These are phyloP conservation scores for Podotricha telesiphe DNA, from an alignment of 2,888 invertebrate genomes.

Conservation along the genomic window DNA sequence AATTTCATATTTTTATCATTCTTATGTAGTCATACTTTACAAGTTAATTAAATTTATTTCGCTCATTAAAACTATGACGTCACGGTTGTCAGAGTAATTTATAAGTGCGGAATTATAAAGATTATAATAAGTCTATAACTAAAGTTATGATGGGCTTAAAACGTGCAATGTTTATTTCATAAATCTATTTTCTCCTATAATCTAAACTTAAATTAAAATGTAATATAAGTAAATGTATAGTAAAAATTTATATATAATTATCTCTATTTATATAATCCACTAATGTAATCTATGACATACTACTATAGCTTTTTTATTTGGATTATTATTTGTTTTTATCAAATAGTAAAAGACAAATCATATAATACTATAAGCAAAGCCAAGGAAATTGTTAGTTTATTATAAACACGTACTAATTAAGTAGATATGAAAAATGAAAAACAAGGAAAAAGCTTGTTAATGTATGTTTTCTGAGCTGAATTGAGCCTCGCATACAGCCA, in stretches of 20 bases:
- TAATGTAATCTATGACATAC: background rate
- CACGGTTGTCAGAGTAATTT: constrained; percentile 26
- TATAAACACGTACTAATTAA: constrained; percentile 42
- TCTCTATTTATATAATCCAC: background rate
- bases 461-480: constrained; percentile 30
- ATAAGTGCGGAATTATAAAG: constrained; percentile 16
- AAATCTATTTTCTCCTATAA: background rate
- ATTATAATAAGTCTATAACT: background rate
- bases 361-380: constrained; percentile 1
- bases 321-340: background rate
- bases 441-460: constrained; percentile 40
- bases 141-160: constrained; percentile 1
- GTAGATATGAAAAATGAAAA: constrained; percentile 42
- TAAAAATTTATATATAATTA: background rate
- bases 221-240: background rate
- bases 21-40: too few species aligned
- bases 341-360: background rate
- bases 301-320: too few species aligned
- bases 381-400: constrained; percentile 19
- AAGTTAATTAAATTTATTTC: constrained; percentile 36
- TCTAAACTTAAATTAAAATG: background rate
- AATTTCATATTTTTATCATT: constrained; percentile 28
- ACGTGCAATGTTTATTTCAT: background rate
- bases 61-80: constrained; percentile 29
- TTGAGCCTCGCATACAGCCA: constrained; percentile 34